Evolutionary conservation across 2,888 invertebrate genomes (phyloP).

Genomic region (Halocaridina rubra): DNA sequence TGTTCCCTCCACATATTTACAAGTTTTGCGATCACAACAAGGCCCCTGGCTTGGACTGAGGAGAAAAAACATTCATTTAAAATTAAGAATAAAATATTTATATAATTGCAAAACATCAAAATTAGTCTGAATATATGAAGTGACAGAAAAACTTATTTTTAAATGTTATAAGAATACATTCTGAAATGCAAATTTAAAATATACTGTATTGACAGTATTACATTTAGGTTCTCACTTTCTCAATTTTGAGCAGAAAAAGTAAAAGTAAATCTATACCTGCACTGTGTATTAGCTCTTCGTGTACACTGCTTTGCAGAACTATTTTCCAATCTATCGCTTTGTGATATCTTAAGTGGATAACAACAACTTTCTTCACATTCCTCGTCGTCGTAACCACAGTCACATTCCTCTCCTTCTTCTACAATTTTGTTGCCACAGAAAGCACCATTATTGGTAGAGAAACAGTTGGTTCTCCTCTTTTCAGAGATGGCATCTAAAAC

Average conservation of each 20-base stretch:
- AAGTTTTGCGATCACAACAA: conserved; percentile 86
- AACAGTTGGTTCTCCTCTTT: conserved; percentile 92
- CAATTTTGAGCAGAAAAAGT: too few species aligned
- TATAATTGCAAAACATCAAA: neutral
- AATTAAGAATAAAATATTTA: neutral
- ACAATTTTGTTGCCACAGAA: conserved; percentile 99
- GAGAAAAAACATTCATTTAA: conserved; percentile 52
- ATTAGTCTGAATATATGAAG: neutral
- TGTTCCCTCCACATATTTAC: conserved; percentile 79
- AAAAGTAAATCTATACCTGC: too few species aligned
- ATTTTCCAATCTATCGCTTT: conserved; percentile 77
- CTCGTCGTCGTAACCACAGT: conserved; percentile 91
- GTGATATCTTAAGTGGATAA: conserved; percentile 84
- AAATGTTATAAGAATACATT: too few species aligned
- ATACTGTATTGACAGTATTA: too few species aligned
- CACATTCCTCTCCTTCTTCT: conserved; percentile 97
- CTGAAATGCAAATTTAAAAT: neutral
- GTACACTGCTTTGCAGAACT: conserved; percentile 83
- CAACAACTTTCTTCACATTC: conserved; percentile 96
- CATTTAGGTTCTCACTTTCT: too few species aligned
- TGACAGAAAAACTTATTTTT: neutral
- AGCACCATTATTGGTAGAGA: conserved; percentile 86
- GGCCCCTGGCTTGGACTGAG: conserved; percentile 96
- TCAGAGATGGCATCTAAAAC: conserved; percentile 93
- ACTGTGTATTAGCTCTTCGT: conserved; percentile 80